Conservation (phyloP, 64 coral and sea anemone species). For the Stylophora pistillata region DNA sequence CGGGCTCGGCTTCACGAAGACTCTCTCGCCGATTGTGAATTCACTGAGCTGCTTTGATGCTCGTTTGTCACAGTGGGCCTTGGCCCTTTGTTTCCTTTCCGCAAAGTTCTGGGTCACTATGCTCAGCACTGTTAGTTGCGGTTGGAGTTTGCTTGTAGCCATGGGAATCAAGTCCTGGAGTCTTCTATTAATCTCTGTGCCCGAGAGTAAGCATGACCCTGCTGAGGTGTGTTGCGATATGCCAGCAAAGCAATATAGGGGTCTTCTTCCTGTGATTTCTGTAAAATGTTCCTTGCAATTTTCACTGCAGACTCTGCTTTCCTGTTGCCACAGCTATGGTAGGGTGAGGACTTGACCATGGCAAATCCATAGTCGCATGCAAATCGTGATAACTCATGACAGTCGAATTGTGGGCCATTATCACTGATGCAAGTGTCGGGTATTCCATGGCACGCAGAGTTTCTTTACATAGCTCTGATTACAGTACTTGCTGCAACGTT, state of each 20-base stretch:
- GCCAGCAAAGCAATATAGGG: conserved; percentile 36
- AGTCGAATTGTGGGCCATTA: conserved; percentile 41
- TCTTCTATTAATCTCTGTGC: conserved; percentile 13
- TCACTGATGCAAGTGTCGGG: no score
- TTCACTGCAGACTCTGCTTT: no score
- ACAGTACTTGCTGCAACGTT: no score
- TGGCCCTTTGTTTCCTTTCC: conserved; percentile 43
- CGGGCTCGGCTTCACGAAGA: conserved; percentile 37
- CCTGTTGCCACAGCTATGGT: no score
- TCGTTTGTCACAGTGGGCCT: conserved; percentile 37
- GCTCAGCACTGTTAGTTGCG: conserved; percentile 16
- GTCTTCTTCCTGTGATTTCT: background rate
- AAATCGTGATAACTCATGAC: conserved; percentile 28
- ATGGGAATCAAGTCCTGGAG: conserved; percentile 40
- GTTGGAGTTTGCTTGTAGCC: conserved; percentile 45
- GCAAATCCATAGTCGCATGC: conserved; percentile 49
- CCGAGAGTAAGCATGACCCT: background rate
- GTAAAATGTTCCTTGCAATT: background rate
- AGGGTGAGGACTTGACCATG: conserved; percentile 32
- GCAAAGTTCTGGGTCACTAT: conserved; percentile 34
- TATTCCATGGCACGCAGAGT: no score
- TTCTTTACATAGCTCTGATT: no score
- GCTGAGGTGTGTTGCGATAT: conserved; percentile 22
- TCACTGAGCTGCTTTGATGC: conserved; percentile 39
- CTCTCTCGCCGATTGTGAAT: conserved; percentile 32